Evolutionary conservation across 2,797 vertebrate genomes (phyloP).

Genomic region (Melopsittacus undulatus): DNA sequence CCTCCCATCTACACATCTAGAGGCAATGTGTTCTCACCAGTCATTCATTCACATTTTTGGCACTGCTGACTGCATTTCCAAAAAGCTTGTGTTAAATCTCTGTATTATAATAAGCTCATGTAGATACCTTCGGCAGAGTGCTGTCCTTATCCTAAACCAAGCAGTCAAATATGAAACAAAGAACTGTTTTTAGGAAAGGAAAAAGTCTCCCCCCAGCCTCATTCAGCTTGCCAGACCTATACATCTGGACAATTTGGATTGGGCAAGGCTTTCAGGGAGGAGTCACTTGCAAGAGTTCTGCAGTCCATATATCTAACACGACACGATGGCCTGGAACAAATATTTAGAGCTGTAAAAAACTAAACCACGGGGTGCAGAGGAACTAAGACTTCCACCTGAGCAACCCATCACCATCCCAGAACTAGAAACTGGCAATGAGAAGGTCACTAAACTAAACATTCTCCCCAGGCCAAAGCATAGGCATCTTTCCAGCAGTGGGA

Average conservation of each 20-base stretch:
- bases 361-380: not conserved
- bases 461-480: not conserved
- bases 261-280: not conserved
- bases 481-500: not conserved
- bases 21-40: slow-evolving; percentile 4
- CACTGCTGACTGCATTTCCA: slow-evolving; percentile 52
- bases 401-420: not conserved
- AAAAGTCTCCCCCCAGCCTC: not conserved
- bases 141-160: not conserved
- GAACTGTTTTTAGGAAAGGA: not conserved
- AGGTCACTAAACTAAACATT: not conserved
- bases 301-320: not conserved
- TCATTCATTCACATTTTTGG: not conserved
- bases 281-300: not conserved
- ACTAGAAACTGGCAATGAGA: not conserved
- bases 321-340: not conserved
- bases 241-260: not conserved
- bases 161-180: not conserved
- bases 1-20: not conserved
- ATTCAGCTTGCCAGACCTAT: not conserved
- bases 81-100: not conserved
- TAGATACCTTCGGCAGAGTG: not conserved
- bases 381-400: not conserved
- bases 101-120: not conserved
- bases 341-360: not conserved